phyloP scores from a whole-genome alignment of 2,113 vertebrate genomes.

The Syngnathus scovelli region DNA sequence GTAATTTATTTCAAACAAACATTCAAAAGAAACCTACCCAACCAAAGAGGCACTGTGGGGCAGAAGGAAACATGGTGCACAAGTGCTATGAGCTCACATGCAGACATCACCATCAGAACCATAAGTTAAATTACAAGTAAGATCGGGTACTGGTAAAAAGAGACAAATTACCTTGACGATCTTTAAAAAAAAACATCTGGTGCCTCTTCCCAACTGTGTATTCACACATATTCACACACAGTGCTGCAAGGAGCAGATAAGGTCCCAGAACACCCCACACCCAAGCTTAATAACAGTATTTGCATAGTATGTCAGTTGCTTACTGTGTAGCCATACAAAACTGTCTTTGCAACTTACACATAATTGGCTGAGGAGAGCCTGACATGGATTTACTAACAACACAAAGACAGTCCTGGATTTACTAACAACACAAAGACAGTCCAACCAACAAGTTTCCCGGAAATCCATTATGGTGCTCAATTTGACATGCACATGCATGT shows the following conservation, averaged over 20 bases:
- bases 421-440: conserved; percentile 11
- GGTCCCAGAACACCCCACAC: conserved; percentile 39
- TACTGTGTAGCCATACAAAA: not conserved
- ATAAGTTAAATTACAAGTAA: conserved; percentile 45
- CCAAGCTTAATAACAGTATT: conserved; percentile 22
- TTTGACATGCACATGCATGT: conserved; percentile 5
- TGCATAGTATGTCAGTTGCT: not conserved
- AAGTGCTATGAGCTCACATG: conserved; percentile 41
- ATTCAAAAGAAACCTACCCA: conserved; percentile 34
- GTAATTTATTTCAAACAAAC: not conserved
- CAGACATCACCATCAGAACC: conserved; percentile 22
- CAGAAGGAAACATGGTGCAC: conserved; percentile 37
- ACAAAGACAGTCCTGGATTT: not conserved
- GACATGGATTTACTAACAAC: not conserved
- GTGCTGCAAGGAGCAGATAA: conserved; percentile 67
- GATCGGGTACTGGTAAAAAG: conserved; percentile 43
- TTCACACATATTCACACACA: conserved; percentile 11
- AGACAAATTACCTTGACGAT: conserved; percentile 53
- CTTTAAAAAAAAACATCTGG: conserved; percentile 11
- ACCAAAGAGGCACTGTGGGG: conserved; percentile 40
- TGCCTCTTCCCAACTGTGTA: conserved; percentile 43
- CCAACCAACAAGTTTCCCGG: conserved; percentile 27
- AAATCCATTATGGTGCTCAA: conserved; percentile 2
- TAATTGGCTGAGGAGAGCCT: not conserved
- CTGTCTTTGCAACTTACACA: not conserved